Evolutionary conservation across 2,797 vertebrate species (phyloP).

Genomic region (Xenops minutus): DNA sequence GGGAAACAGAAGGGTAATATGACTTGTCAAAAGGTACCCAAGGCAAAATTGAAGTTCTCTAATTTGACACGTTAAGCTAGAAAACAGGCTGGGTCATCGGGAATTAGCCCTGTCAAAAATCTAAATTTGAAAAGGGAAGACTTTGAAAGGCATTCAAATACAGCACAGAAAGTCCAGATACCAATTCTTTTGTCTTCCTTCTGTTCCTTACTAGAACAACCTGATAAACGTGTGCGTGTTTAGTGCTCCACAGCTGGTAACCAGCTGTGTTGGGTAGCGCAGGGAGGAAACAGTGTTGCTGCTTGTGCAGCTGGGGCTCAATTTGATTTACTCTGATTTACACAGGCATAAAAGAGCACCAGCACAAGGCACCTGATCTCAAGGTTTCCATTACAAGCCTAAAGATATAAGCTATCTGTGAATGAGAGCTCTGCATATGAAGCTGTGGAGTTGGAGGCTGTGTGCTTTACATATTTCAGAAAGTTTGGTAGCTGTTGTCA

Average conservation of each 20-base stretch:
- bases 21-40: not conserved
- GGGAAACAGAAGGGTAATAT: not conserved
- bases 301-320: not conserved
- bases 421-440: not conserved
- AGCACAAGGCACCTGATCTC: not conserved
- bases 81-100: not conserved
- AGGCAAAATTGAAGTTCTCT: not conserved
- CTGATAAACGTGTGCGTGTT: not conserved
- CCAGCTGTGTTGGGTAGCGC: not conserved
- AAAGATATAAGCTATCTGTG: not conserved
- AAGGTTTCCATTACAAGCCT: not conserved
- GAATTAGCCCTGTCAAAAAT: not conserved
- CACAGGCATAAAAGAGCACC: rapidly evolving
- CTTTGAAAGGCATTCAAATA: not conserved
- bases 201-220: not conserved
- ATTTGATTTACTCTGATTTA: not conserved
- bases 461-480: not conserved
- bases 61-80: not conserved
- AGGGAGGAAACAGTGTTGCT: not conserved
- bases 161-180: not conserved
- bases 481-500: too few species aligned
- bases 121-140: not conserved
- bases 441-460: not conserved
- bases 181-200: not conserved
- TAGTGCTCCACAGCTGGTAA: not conserved